Evolutionary conservation across 2,888 invertebrate species (phyloP), one percentile per base, ranked within the genome.

Genomic region (Eupeodes luniger): DNA sequence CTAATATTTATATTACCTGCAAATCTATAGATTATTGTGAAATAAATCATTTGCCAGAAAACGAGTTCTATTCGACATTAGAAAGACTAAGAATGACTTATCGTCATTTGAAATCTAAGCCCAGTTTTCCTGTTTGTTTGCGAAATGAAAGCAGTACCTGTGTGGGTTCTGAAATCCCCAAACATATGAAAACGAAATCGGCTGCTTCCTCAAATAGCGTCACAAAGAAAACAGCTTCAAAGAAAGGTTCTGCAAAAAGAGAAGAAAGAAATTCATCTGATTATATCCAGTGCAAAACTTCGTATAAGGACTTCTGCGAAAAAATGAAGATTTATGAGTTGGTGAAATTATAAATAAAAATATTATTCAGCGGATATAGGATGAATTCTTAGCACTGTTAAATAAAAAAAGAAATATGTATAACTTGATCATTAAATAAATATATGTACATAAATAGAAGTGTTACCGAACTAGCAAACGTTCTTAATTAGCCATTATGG

Each of bases 61-160:
- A 95, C 81, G 97, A 97, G 91, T 97, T 97, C 92, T 96, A 96
- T 92, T 95, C 95, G 14, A 96, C 96, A 51, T 92, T 97, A 72
- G 95, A 96, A 92, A 95, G 90, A 4, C 90, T 93, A 34, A 91
- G 92, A 19, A 90, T 91, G n/a, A 92, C 92, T 40, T 92, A 92
- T 64, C 91, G 91, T 16, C 90, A 92, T 59, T 83, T 92, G 11
- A 91, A 92, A 36, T 88, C 91, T 5, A 91, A 91, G 69, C 67
- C 90, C n/a, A 85, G 27, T 11, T 47, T 74, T 4, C 70, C 82
- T 2, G 40, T 77, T 27, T 89, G 44, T 14, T 61, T 66, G 27
- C 69, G 59, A 27, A 91, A 79, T 72, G 90, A 82, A 27, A 85
- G 81, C 27, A 85, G 89, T 12, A 84, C 81, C 10, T 89, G 90